Conservation (phyloP, 2,113 vertebrate species). For the Smithornis capensis region DNA sequence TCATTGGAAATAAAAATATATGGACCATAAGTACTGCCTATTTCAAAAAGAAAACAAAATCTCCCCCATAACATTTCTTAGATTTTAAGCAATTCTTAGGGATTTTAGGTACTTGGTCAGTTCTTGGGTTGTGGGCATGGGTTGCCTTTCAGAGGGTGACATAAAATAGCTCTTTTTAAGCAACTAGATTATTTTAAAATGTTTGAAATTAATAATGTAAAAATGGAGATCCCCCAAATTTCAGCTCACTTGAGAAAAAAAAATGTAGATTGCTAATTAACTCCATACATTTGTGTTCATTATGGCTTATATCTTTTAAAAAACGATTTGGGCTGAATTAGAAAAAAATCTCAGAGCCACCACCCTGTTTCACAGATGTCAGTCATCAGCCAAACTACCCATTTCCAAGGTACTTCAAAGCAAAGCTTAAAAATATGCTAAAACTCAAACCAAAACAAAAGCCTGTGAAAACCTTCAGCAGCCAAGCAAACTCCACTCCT, state of each 20-base stretch:
- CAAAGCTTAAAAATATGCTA: neutral
- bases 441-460: neutral
- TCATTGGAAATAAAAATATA: neutral
- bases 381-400: neutral
- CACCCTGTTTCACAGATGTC: neutral
- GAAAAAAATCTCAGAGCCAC: neutral
- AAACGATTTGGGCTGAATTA: neutral
- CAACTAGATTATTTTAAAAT: neutral
- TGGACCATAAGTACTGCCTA: neutral
- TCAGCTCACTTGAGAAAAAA: neutral
- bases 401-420: neutral
- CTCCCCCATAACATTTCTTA: fast-evolving
- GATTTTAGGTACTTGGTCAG: neutral
- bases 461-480: neutral
- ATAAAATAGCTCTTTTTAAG: neutral
- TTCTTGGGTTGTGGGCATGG: neutral
- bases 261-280: fast-evolving
- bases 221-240: neutral
- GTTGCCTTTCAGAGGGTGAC: neutral
- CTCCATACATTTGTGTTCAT: neutral
- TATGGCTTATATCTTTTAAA: neutral
- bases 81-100: neutral
- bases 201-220: neutral
- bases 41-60: neutral
- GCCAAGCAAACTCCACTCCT: neutral